Percentiles rank a stretch among this genome's conserved stretches.
Conservation (phyloP, 1,140 invertebrate genomes). For the Drosophila bocqueti region DNA sequence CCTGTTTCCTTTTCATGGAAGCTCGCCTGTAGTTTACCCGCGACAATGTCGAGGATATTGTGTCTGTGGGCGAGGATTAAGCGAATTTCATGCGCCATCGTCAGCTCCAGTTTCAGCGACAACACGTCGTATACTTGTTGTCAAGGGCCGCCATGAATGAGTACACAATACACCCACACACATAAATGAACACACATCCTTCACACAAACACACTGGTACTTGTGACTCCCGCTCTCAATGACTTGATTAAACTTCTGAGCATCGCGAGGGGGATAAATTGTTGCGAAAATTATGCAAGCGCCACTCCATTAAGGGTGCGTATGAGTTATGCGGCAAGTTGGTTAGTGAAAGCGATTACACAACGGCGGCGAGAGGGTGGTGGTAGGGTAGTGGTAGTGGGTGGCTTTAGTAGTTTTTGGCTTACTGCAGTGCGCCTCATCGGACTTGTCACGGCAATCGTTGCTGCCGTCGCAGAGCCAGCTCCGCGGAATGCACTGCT, state of each 20-base stretch:
- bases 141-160: constrained; percentile 41
- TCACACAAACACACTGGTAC: not conserved
- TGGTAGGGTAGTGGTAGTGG: not conserved
- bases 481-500: constrained; percentile 89
- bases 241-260: constrained; percentile 73
- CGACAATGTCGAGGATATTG: constrained; percentile 15
- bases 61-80: constrained; percentile 47
- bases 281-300: constrained; percentile 74
- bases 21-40: constrained; percentile 13
- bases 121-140: constrained; percentile 69
- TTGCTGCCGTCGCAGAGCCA: constrained; percentile 92
- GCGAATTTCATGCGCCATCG: constrained; percentile 46
- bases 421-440: constrained; percentile 88
- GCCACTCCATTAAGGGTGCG: constrained; percentile 69
- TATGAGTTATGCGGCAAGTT: constrained; percentile 58
- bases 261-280: constrained; percentile 25
- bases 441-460: constrained; percentile 90
- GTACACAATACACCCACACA: constrained; percentile 34
- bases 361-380: not conserved
- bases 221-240: constrained; percentile 56
- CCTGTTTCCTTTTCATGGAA: not conserved
- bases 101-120: constrained; percentile 39
- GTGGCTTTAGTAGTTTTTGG: constrained; percentile 22
- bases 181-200: constrained; percentile 6
- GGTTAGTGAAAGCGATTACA: constrained; percentile 46